Base-by-base conservation (phyloP, 2,113 vertebrate genomes). In the Elephas maximus region DNA sequence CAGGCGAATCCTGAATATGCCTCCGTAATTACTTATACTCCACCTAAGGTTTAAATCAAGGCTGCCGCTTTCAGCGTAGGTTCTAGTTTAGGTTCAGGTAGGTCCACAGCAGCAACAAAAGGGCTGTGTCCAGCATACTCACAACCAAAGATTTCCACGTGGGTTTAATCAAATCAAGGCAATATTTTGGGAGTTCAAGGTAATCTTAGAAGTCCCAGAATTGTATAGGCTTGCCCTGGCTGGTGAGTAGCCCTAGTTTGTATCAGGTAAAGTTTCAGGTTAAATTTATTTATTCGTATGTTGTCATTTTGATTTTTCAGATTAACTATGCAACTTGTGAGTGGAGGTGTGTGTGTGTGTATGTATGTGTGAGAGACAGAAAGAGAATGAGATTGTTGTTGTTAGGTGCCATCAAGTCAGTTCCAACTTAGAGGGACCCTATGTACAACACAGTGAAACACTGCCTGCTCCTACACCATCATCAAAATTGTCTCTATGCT, bases 211-310 rank as follows among this genome's bases (percentile, higher is more conserved):
- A 86, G 48, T 76, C 28, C 41, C 21, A 12, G n/a, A 79, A 80
- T 15, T 8, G 6, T 37, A 60, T 2, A 69, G 26, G 26, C 6
- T 95, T 90, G 24, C 48, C 14, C 63, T 91, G 80, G 57, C 23
- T 63, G 14, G 2, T 9, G 41, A 21, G 10, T 12, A 69, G 30
- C 37, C 23, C 44, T 67, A 62, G 21, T 84, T 79, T 94, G 6
- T 86, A 45, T 87, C 57, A 73, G 28, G 33, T 74, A n/a, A 69
- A n/a, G 5, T 51, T 96, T 96, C 37, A 73, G 65, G 73, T 91
- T 96, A 63, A 90, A 77, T 77, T 74, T 90, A 41, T 44, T 60
- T 82, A 53, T 44, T 26, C 28, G 15, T 23, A 37, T 51, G 10
- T 51, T 37, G 33, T 90, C 21, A 82, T 80, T 94, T 91, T 91